Base-by-base conservation (phyloP, 2,888 invertebrate species). In the Hydraecia micacea region DNA sequence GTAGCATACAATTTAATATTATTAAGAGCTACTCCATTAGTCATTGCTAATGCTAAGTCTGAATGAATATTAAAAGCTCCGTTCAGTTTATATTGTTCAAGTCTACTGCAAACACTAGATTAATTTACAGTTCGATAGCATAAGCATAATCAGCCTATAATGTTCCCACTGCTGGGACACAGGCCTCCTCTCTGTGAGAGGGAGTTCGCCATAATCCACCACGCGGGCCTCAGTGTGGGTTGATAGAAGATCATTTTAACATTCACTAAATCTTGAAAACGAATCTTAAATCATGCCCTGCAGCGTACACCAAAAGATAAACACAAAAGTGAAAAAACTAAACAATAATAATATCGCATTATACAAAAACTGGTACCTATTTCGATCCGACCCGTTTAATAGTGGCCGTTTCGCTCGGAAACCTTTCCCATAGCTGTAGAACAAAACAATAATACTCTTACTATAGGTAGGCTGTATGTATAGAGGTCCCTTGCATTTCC, bases 401-500 rank as follows among this genome's bases (percentile, higher is more conserved):
- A 81, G 88, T 87, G 85, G 86, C 81, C 86, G 88, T 85, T 90
- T 88, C 86, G 88, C 87, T 90, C 86, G 88, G 90, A 91, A 91
- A 92, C 91, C 91, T 92, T 94, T 92, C 93, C 93, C 93, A 93
- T 92, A 90, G 90, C 90, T 90, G 91, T 85, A 91, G 93, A 93
- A 93, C 93, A 93, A 93, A 94, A 95, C 91, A 90, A 93, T 92
- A 92, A 87, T 84, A 86, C 86, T 46, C 21, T 46, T 83, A 49
- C 80, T 87, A 80, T 87, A 88, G 77, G 76, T 91, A 90, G 91
- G 68, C 77, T 86, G 85, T 84, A 82, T 89, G 84, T 88, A 80
- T 81, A 80, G 91, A 85, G 90, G 92, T 91, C 92, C 93, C 94
- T 93, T 93, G 94, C 94, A 94, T 95, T 94, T 94, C 94, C 95